Conservation (phyloP, 2,888 invertebrate genomes). For the Acanthoscelides obtectus region DNA sequence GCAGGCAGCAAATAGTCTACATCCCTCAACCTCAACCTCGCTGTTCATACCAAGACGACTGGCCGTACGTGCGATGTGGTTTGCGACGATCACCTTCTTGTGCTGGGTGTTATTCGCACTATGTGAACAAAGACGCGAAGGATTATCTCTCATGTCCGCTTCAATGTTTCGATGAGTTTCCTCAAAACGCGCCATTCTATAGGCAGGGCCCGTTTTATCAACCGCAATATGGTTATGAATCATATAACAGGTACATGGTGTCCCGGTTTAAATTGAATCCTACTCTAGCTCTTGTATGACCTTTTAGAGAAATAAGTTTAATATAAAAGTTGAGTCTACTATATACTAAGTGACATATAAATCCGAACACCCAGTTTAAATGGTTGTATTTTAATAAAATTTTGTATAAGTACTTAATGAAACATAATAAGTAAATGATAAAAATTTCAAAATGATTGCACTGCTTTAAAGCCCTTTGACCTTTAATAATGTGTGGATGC, state of each 20-base stretch:
- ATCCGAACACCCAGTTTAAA: too few species aligned
- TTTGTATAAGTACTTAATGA: too few species aligned
- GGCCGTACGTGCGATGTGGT: slow-evolving; percentile 44
- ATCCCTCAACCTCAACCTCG: slow-evolving; percentile 43
- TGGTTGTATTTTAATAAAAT: too few species aligned
- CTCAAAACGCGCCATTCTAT: slow-evolving; percentile 33
- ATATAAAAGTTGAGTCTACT: too few species aligned
- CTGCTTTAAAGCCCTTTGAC: too few species aligned
- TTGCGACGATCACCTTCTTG: slow-evolving; percentile 30
- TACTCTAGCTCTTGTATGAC: too few species aligned
- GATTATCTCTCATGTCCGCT: slow-evolving; percentile 26
- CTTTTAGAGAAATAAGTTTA: too few species aligned
- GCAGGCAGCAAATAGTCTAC: slow-evolving; percentile 37
- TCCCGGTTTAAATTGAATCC: too few species aligned
- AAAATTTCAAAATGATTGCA: too few species aligned
- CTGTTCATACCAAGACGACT: slow-evolving; percentile 38
- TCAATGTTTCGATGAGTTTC: slow-evolving; percentile 41
- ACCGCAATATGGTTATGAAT: neutral
- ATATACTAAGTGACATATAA: too few species aligned
- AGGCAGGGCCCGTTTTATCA: slow-evolving; percentile 39
- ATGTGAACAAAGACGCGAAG: slow-evolving; percentile 22
- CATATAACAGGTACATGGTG: neutral
- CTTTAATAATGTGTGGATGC: too few species aligned
- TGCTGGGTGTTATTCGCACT: slow-evolving; percentile 42
- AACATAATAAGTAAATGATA: too few species aligned